Evolutionary conservation across 2,888 invertebrate genomes (phyloP).

Genomic region (Morpho achilles): DNA sequence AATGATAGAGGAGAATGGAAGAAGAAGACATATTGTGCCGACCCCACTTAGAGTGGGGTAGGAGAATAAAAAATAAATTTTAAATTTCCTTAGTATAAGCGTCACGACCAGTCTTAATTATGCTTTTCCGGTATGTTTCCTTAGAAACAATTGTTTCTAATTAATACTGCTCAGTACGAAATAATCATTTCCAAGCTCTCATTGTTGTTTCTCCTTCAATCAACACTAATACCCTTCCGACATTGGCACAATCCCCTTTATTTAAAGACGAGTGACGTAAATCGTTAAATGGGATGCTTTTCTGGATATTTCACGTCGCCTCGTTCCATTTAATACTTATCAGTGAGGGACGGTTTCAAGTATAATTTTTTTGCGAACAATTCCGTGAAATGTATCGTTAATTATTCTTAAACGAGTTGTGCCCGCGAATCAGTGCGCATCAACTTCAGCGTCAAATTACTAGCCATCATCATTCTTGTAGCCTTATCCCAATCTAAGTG

Average conservation of each 20-base stretch:
- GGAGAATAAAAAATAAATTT: no score
- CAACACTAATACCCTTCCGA: slow-evolving; percentile 22
- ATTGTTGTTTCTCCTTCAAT: slow-evolving; percentile 22
- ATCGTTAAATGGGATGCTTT: slow-evolving; percentile 16
- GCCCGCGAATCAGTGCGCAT: no score
- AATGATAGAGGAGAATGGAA: no score
- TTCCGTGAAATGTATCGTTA: not conserved
- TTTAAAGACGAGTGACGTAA: slow-evolving; percentile 21
- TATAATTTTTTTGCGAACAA: not conserved
- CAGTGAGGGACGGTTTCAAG: slow-evolving; percentile 1
- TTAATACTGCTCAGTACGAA: slow-evolving; percentile 8
- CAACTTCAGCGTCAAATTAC: not conserved
- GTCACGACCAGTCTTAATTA: no score
- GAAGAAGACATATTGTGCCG: no score
- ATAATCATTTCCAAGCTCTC: slow-evolving; percentile 13
- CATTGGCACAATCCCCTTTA: slow-evolving; percentile 21
- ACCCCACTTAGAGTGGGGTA: no score
- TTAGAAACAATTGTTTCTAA: slow-evolving; percentile 1
- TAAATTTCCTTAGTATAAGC: no score
- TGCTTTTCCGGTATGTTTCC: not conserved
- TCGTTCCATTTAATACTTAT: slow-evolving; percentile 16
- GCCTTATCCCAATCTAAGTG: no score
- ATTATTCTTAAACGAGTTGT: not conserved
- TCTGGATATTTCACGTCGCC: slow-evolving; percentile 14
- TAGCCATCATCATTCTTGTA: no score